Percentiles rank a stretch among this genome's conserved stretches.
These are phyloP conservation scores for Drosophila infuscata DNA, from an alignment of 2,888 invertebrate species.

Conservation along the genomic window DNA sequence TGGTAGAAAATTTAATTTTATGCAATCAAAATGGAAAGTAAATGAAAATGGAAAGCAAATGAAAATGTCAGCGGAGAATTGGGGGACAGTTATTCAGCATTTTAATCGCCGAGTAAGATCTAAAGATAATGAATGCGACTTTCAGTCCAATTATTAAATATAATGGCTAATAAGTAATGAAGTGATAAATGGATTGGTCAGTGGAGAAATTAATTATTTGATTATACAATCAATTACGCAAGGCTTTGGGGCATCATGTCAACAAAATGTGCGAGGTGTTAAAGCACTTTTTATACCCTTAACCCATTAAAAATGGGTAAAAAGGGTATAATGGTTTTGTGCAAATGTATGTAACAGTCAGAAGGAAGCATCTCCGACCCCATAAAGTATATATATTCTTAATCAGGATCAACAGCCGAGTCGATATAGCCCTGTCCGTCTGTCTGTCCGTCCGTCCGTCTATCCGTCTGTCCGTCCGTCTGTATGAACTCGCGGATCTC, in stretches of 20 bases:
- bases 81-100: not conserved
- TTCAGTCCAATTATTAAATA: not conserved
- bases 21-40: not conserved
- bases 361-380: too few species aligned
- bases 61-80: not conserved
- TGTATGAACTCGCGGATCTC: too few species aligned
- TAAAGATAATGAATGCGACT: not conserved
- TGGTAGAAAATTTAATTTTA: not conserved
- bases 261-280: slow-evolving; percentile 24
- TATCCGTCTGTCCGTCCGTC: too few species aligned
- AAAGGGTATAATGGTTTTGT: too few species aligned
- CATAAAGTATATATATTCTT: too few species aligned
- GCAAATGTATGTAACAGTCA: too few species aligned
- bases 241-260: not conserved
- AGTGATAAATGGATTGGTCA: not conserved
- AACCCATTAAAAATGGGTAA: too few species aligned
- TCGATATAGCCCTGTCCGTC: too few species aligned
- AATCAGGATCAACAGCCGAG: too few species aligned
- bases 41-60: too few species aligned
- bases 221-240: slow-evolving; percentile 1
- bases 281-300: slow-evolving; percentile 4
- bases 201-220: not conserved
- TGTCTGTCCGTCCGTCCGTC: too few species aligned
- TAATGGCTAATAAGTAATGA: not conserved
- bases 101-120: not conserved